Percentiles rank a stretch among this genome's conserved stretches.
These are phyloP conservation scores for Gobionotothen gibberifrons DNA, from an alignment of 2,797 vertebrate genomes.

Conservation along the genomic window DNA sequence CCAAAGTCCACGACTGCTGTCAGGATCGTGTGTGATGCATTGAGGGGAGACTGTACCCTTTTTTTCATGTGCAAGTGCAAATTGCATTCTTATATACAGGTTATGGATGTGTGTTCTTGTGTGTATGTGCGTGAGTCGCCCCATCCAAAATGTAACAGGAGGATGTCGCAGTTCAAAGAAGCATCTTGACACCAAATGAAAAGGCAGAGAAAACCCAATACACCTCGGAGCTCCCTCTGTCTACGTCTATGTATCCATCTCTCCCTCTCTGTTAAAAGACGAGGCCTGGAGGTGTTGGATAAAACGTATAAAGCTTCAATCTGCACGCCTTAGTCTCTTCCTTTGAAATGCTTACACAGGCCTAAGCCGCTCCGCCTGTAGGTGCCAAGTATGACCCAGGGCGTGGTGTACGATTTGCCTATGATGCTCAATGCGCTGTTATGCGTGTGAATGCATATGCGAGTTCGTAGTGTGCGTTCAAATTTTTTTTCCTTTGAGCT, in stretches of 20 bases:
- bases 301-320: conserved; percentile 62
- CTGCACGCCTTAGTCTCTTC: conserved; percentile 56
- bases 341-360: conserved; percentile 70
- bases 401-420: conserved; percentile 21
- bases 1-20: conserved; percentile 31
- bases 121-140: conserved; percentile 32
- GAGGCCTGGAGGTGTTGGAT: conserved; percentile 56
- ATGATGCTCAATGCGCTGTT: not conserved
- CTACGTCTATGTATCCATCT: conserved; percentile 34
- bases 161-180: conserved; percentile 65
- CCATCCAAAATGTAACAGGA: conserved; percentile 63
- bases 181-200: conserved; percentile 62
- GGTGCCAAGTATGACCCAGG: conserved; percentile 52
- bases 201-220: conserved; percentile 61
- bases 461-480: not conserved
- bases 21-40: conserved; percentile 7
- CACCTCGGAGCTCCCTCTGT: conserved; percentile 58
- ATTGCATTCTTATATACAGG: not conserved
- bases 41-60: not conserved
- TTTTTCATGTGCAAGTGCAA: not conserved
- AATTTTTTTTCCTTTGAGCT: not conserved
- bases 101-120: conserved; percentile 14
- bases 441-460: conserved; percentile 11
- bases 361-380: conserved; percentile 47
- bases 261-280: conserved; percentile 59